Conservation (phyloP, 2,888 invertebrate species). For the Tuberolachnus salignus region DNA sequence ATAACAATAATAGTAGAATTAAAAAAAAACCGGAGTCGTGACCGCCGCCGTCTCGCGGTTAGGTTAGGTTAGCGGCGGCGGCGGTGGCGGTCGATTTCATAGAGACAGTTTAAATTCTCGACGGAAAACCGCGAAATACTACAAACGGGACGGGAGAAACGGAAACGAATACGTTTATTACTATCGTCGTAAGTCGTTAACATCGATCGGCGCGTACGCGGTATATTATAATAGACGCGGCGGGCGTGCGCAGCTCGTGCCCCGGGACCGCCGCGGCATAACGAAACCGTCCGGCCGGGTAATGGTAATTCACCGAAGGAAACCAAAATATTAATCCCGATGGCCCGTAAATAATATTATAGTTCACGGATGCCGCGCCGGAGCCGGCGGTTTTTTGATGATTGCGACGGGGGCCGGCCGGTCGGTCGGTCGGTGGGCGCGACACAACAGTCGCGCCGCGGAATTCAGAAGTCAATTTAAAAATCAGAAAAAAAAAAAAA, state of each 20-base stretch:
- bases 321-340: slow-evolving; percentile 27
- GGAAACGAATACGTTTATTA: background rate
- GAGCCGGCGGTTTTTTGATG: too few relatives aligned
- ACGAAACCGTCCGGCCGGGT: background rate
- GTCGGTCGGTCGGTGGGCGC: background rate
- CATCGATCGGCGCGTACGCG: background rate
- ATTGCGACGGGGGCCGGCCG: too few relatives aligned
- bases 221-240: background rate
- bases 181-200: too few relatives aligned
- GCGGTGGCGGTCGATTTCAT: slow-evolving; percentile 5
- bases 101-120: background rate
- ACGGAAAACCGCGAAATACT: slow-evolving; percentile 48
- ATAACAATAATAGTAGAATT: too few relatives aligned
- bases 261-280: background rate
- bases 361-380: background rate
- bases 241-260: slow-evolving; percentile 18
- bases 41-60: background rate
- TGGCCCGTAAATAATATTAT: slow-evolving; percentile 15
- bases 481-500: background rate
- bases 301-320: background rate
- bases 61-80: background rate
- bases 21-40: slow-evolving; percentile 4
- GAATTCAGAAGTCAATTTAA: slow-evolving; percentile 53
- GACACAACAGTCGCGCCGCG: slow-evolving; percentile 42
- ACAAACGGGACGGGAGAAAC: slow-evolving; percentile 4